phyloP scores from a whole-genome alignment of 2,113 vertebrate species.

The Paracanthobrama guichenoti region DNA sequence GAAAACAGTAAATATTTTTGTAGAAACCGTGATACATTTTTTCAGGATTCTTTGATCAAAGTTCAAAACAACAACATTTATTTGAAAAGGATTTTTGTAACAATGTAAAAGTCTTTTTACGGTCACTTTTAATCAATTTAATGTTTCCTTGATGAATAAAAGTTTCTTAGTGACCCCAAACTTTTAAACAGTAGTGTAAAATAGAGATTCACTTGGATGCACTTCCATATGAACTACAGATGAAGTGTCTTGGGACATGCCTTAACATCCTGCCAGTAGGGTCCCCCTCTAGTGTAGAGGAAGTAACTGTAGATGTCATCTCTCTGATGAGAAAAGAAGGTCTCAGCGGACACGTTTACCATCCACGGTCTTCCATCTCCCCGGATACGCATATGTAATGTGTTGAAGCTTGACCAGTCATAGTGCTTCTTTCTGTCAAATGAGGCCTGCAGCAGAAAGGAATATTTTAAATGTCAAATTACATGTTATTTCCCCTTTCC shows the following conservation, averaged over 20 bases:
- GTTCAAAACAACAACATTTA: background rate
- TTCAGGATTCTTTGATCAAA: too few relatives aligned
- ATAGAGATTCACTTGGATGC: background rate
- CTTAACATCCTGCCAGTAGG: conserved; percentile 97
- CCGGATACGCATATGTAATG: conserved; percentile 84
- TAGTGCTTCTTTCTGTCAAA: conserved; percentile 82
- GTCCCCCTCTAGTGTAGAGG: conserved; percentile 91
- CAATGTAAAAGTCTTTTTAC: too few relatives aligned
- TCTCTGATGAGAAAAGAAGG: conserved; percentile 79
- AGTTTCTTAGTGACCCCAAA: background rate
- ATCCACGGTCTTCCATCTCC: conserved; percentile 97
- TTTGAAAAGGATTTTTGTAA: background rate
- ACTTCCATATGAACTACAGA: background rate
- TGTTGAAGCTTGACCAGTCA: conserved; percentile 91
- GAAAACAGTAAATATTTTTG: too few relatives aligned
- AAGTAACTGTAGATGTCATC: conserved; percentile 93
- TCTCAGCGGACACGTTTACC: conserved; percentile 83
- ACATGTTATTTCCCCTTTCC: background rate
- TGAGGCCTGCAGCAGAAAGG: conserved; percentile 70
- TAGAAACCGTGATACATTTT: too few relatives aligned
- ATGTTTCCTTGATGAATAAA: background rate
- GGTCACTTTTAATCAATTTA: too few relatives aligned
- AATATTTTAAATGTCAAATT: background rate
- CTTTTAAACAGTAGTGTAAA: background rate
- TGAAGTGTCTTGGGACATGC: conserved; percentile 63